Evolutionary conservation across 2,888 invertebrate species (phyloP).

Genomic region (Papilio protenor): DNA sequence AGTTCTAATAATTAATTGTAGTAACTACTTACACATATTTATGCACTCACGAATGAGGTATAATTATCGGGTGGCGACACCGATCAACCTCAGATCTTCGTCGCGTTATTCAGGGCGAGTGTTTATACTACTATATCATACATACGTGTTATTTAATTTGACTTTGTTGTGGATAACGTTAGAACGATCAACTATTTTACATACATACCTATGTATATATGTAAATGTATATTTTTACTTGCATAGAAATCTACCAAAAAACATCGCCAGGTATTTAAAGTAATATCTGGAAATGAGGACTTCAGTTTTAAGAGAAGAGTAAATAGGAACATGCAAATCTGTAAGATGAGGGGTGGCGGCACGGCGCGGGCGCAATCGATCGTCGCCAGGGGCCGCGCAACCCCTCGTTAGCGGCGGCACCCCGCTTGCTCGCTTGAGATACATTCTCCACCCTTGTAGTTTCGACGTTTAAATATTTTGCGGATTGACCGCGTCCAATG

Average conservation of each 20-base stretch:
- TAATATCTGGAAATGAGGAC: conserved; percentile 37
- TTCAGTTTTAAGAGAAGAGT: conserved; percentile 54
- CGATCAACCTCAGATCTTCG: too few species aligned
- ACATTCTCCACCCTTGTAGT: conserved; percentile 58
- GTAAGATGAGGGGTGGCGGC: conserved; percentile 59
- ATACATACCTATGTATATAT: not conserved
- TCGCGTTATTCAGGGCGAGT: too few species aligned
- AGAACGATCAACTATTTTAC: too few species aligned
- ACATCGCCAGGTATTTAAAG: conserved; percentile 39
- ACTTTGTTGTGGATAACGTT: too few species aligned
- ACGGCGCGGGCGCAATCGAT: conserved; percentile 66
- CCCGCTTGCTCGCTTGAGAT: conserved; percentile 54
- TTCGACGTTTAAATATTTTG: conserved; percentile 33
- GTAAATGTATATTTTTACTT: not conserved
- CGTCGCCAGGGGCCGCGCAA: conserved; percentile 61
- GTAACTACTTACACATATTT: too few species aligned
- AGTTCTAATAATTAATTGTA: too few species aligned
- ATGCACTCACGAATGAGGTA: too few species aligned
- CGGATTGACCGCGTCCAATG: conserved; percentile 42
- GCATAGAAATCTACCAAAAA: not conserved
- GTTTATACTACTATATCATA: too few species aligned
- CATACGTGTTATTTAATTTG: too few species aligned
- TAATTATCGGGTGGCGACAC: too few species aligned
- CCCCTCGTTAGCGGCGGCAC: conserved; percentile 52
- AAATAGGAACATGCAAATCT: conserved; percentile 75